These are phyloP conservation scores for Thaumatotibia leucotreta DNA, from an alignment of 1,140 invertebrate genomes.

Conservation along the genomic window DNA sequence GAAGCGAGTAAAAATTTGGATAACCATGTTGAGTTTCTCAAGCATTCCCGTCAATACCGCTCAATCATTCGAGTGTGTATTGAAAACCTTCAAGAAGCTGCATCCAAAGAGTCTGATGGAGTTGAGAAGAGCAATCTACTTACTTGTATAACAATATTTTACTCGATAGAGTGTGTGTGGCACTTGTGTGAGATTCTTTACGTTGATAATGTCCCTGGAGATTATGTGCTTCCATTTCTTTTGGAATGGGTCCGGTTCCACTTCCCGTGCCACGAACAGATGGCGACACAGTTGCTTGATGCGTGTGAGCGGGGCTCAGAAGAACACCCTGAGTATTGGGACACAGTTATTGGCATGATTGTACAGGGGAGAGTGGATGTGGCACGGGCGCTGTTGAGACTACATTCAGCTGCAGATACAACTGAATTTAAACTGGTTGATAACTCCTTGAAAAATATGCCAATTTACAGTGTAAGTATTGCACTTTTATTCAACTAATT, in stretches of 20 bases:
- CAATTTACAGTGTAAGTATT: constrained; percentile 83
- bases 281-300: constrained; percentile 81
- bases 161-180: constrained; percentile 94
- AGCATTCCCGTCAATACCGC: constrained; percentile 88
- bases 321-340: constrained; percentile 86
- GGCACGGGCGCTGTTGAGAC: constrained; percentile 83
- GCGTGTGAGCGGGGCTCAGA: constrained; percentile 79
- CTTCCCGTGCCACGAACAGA: constrained; percentile 85
- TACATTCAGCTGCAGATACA: constrained; percentile 83
- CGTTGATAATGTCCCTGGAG: constrained; percentile 86
- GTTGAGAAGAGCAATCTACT: constrained; percentile 77
- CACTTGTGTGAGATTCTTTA: constrained; percentile 94
- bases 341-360: constrained; percentile 86
- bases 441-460: constrained; percentile 88
- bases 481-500: no score
- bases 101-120: constrained; percentile 74
- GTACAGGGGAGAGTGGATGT: constrained; percentile 90
- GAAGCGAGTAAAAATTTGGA: constrained; percentile 63
- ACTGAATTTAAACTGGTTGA: constrained; percentile 86
- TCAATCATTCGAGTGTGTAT: constrained; percentile 90
- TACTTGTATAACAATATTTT: constrained; percentile 88
- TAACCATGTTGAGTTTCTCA: constrained; percentile 80
- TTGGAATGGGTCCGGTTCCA: constrained; percentile 93
- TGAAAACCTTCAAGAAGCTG: constrained; percentile 84
- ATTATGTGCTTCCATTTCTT: constrained; percentile 84